Percentiles rank a stretch among this genome's conserved stretches.
Conservation (phyloP, 2,888 invertebrate species). For the Timandra comae region DNA sequence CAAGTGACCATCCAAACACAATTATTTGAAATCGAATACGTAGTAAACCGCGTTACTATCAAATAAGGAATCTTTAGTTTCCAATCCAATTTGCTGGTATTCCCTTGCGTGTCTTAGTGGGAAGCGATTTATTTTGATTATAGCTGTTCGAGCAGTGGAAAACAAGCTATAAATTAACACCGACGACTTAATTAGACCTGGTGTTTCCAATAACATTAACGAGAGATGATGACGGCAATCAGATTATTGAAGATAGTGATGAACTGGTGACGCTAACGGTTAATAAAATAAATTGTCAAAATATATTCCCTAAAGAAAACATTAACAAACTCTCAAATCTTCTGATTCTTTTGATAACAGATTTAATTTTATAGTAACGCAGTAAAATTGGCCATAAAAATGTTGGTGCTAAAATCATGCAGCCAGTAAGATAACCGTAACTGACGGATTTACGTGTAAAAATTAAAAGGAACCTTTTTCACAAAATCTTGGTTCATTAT, state of each 20-base stretch:
- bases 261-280: no score
- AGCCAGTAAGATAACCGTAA: no score
- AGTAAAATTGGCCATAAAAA: no score
- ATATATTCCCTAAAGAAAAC: no score
- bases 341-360: no score
- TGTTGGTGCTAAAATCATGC: no score
- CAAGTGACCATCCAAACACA: slow-evolving; percentile 20
- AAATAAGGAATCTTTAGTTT: slow-evolving; percentile 45
- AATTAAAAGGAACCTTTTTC: slow-evolving; percentile 20
- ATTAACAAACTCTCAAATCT: no score
- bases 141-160: slow-evolving; percentile 54
- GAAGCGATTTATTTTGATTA: slow-evolving; percentile 72
- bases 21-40: slow-evolving; percentile 24
- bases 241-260: slow-evolving; percentile 55
- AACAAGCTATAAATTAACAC: slow-evolving; percentile 70
- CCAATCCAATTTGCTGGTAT: slow-evolving; percentile 62
- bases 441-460: slow-evolving; percentile 18
- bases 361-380: no score
- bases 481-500: slow-evolving; percentile 25
- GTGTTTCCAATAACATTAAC: slow-evolving; percentile 70
- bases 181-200: slow-evolving; percentile 67
- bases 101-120: slow-evolving; percentile 63
- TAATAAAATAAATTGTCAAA: no score
- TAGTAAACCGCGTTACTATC: slow-evolving; percentile 30
- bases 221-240: slow-evolving; percentile 57